These are phyloP conservation scores for Lota lota DNA, from an alignment of 2,113 vertebrate species.

Conservation along the genomic window DNA sequence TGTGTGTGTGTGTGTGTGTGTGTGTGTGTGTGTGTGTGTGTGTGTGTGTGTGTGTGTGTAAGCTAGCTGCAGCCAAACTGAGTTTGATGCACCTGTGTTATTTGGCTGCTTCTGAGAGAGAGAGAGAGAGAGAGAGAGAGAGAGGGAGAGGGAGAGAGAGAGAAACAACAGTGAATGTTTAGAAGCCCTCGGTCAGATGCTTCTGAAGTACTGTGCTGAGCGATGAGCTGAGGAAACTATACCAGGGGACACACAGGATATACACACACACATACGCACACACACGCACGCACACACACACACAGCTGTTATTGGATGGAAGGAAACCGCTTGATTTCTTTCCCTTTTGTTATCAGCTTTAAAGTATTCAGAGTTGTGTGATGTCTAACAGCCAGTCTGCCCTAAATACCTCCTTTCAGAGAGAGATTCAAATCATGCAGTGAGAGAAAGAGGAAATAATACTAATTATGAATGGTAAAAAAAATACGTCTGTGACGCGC, in stretches of 20 bases:
- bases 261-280: background rate
- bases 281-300: background rate
- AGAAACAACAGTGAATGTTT: slow-evolving; percentile 18
- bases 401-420: no score
- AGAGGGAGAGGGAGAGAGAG: background rate
- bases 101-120: background rate
- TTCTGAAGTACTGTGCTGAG: slow-evolving; percentile 2
- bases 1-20: slow-evolving; percentile 1
- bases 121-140: background rate
- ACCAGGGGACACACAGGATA: no score
- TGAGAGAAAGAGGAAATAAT: no score
- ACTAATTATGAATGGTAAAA: no score
- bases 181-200: slow-evolving; percentile 11
- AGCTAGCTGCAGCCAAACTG: background rate
- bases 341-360: no score
- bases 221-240: background rate
- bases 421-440: no score
- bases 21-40: slow-evolving; percentile 1
- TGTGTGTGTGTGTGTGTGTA: background rate
- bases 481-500: no score
- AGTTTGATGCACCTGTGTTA: background rate
- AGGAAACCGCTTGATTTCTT: no score
- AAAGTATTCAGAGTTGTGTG: no score
- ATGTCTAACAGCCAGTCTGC: no score
- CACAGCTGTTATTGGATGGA: no score